Evolutionary conservation across 2,797 vertebrate genomes (phyloP).

Genomic region (Glossophaga mutica): DNA sequence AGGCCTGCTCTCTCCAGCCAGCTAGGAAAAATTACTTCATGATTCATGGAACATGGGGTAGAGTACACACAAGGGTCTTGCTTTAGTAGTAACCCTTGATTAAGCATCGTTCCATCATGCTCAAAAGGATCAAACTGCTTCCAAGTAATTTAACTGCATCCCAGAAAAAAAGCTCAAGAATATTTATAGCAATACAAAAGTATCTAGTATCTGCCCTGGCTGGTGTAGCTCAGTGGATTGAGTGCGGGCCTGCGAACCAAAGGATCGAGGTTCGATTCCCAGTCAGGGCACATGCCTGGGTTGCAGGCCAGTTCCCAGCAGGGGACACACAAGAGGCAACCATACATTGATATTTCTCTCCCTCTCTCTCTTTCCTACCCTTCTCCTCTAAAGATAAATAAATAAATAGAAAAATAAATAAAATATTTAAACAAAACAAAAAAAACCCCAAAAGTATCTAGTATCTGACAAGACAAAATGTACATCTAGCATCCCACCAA

Average conservation of each 20-base stretch:
- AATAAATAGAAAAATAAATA: too few species aligned
- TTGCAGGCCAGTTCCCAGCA: too few species aligned
- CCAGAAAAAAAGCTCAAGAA: constrained; percentile 7
- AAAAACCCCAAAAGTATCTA: not conserved
- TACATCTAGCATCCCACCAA: not conserved
- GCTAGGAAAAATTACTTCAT: not conserved
- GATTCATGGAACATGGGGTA: not conserved
- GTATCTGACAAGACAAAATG: not conserved
- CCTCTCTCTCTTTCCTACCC: too few species aligned
- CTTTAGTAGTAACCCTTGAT: not conserved
- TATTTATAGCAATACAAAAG: not conserved
- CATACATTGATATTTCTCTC: too few species aligned
- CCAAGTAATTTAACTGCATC: constrained; percentile 2
- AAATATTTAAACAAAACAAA: too few species aligned
- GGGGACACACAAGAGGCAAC: too few species aligned
- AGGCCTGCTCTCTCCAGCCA: not conserved
- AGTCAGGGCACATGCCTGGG: too few species aligned
- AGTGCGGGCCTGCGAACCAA: too few species aligned
- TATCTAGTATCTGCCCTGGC: not conserved
- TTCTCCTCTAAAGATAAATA: too few species aligned
- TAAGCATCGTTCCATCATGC: not conserved
- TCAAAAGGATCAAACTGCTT: not conserved
- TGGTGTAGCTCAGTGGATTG: too few species aligned
- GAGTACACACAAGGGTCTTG: not conserved
- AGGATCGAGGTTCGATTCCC: too few species aligned